Conservation (phyloP, 23 tunicate species). For the Phallusia fumigata region DNA sequence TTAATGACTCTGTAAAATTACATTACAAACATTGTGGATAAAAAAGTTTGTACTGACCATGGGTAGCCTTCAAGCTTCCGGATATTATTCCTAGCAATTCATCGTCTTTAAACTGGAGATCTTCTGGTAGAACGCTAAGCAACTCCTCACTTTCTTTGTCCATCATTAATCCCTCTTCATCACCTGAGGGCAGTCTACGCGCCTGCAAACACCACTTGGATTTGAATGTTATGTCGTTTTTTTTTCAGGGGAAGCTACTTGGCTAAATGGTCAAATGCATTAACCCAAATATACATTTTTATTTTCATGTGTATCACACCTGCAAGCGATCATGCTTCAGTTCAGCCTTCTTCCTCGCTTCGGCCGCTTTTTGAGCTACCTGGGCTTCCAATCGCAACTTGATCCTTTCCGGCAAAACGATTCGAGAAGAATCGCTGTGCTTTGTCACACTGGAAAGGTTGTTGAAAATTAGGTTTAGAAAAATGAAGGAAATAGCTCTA, state of each 20-base stretch:
- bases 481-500: too few species aligned
- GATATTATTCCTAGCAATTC: slow-evolving; percentile 66
- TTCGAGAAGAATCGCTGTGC: slow-evolving; percentile 10
- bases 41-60: background rate
- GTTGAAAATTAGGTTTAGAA: too few species aligned
- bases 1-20: too few species aligned
- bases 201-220: slow-evolving; percentile 19
- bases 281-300: too few species aligned
- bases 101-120: slow-evolving; percentile 72
- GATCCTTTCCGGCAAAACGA: slow-evolving; percentile 65
- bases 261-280: too few species aligned
- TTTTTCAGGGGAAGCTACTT: too few species aligned
- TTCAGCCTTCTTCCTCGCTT: slow-evolving; percentile 50
- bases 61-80: slow-evolving; percentile 11
- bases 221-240: too few species aligned
- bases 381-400: slow-evolving; percentile 56
- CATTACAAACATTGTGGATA: too few species aligned
- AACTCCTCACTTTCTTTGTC: slow-evolving; percentile 67
- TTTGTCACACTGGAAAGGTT: background rate
- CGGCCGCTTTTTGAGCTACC: slow-evolving; percentile 49
- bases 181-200: slow-evolving; percentile 51
- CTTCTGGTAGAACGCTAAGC: slow-evolving; percentile 62
- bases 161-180: slow-evolving; percentile 59
- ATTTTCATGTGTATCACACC: slow-evolving; percentile 2
- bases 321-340: slow-evolving; percentile 39